These are phyloP conservation scores for Pelobates fuscus DNA, from an alignment of 2,113 vertebrate genomes.

Conservation along the genomic window DNA sequence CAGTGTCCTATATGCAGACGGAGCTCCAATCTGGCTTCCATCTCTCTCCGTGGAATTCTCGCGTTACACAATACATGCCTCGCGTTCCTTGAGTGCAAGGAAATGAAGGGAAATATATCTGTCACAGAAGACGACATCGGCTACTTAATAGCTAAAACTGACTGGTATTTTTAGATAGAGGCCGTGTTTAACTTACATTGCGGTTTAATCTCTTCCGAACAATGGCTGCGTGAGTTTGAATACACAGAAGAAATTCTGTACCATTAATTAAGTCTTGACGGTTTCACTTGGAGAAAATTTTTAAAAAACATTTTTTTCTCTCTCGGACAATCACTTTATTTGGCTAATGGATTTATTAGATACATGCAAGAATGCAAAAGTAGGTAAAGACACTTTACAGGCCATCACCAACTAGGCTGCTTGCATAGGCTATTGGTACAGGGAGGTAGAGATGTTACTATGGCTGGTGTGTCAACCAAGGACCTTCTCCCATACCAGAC, in stretches of 20 bases:
- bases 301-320: slow-evolving; percentile 59
- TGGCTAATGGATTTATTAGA: slow-evolving; percentile 54
- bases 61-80: slow-evolving; percentile 65
- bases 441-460: no score
- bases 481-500: no score
- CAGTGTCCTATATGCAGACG: slow-evolving; percentile 60
- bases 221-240: slow-evolving; percentile 59
- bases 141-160: slow-evolving; percentile 61
- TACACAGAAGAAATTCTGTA: slow-evolving; percentile 61
- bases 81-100: slow-evolving; percentile 59
- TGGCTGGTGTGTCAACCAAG: no score
- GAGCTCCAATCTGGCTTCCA: slow-evolving; percentile 64
- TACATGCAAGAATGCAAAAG: no score
- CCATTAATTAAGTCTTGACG: slow-evolving; percentile 66
- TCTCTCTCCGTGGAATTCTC: slow-evolving; percentile 63
- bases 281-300: slow-evolving; percentile 59
- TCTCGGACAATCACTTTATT: slow-evolving; percentile 64
- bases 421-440: no score
- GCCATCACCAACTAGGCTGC: no score
- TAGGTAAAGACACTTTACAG: no score
- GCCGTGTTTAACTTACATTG: slow-evolving; percentile 64
- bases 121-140: slow-evolving; percentile 61
- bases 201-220: slow-evolving; percentile 63
- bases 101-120: slow-evolving; percentile 67
- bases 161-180: slow-evolving; percentile 65